Conservation (phyloP, 2,797 vertebrate genomes). For the Pipistrellus kuhlii region DNA sequence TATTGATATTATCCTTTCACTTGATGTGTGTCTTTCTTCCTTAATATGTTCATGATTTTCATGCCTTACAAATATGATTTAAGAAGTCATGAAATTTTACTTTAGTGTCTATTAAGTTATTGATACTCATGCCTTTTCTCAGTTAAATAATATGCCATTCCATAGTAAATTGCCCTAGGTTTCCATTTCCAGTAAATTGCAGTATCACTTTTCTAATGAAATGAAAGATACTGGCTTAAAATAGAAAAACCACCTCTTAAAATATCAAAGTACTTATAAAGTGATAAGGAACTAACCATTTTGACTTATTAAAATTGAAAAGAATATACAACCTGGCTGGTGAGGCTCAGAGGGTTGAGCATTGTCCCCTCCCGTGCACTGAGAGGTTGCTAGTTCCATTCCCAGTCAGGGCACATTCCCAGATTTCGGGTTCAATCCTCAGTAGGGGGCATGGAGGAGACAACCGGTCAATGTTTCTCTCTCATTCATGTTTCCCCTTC, state of each 20-base stretch:
- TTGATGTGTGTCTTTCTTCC: not conserved
- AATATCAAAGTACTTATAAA: not conserved
- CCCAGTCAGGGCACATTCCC: not conserved
- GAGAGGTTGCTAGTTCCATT: not conserved
- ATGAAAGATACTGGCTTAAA: slow-evolving; percentile 9
- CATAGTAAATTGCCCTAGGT: not conserved
- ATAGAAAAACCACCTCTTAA: slow-evolving; percentile 11
- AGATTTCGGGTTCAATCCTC: not conserved
- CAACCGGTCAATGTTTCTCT: not conserved
- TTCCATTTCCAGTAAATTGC: not conserved
- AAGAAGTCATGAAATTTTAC: slow-evolving; percentile 6
- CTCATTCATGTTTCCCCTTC: not conserved
- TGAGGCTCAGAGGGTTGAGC: not conserved
- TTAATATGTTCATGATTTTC: not conserved
- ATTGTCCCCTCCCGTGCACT: not conserved
- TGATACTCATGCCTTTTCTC: not conserved
- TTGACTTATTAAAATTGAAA: not conserved
- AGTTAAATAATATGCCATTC: not conserved
- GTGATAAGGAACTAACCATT: not conserved
- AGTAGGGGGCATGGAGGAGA: not conserved
- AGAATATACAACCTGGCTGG: not conserved
- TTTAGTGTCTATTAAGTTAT: slow-evolving; percentile 11
- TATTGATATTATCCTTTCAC: not conserved
- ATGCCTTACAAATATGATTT: not conserved
- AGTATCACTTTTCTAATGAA: not conserved